Base-by-base conservation (phyloP, 2,797 vertebrate genomes). In the Enteromius fasciolatus region DNA sequence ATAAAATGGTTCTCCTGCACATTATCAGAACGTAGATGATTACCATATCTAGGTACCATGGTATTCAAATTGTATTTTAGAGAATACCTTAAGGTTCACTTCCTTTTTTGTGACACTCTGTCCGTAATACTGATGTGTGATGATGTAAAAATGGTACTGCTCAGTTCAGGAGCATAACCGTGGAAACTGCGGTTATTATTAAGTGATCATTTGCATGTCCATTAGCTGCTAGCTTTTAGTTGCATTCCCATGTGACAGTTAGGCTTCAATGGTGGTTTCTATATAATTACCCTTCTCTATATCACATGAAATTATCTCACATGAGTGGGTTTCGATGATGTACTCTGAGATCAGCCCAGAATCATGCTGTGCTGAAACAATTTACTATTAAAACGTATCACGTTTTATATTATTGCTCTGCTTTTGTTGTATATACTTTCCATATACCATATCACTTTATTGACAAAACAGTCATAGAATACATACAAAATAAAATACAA, bases 221-320 rank as follows among this genome's bases (percentile, higher is more conserved):
- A 67, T 74, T 75, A 67, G 23, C n/a, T 75, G 39, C 20, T 20
- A 25, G 61, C 52, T 66, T 64, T 66, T 41, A 9, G n/a, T 36
- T 73, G n/a, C 14, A 70, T 67, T 57, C 72, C 48, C 80, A 57
- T 44, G 54, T 61, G 78, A 63, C 78, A 48, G 46, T 2, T 9
- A 63, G 20, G 61, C 31, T 41, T 66, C 33, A 41, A 10, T 54
- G 31, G 17, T 44, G 23, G 2, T 33, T 57, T 75, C 59, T 81
- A 52, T 81, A 75, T 75, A 74, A 82, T 82, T 75, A 82, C 70
- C 15, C 28, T 48, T 81, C 50, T 44, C 78, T 54, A 80, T 70
- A 59, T 68, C 36, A 44, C 36, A 79, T 17, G 4, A 31, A 81
- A 52, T 74, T 64, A 81, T 74, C 57, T 74, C 69, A 52, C 57